Conservation (phyloP, 30 jellyfish, hydroid and myxozoan genomes). For the Kudoa iwatai region DNA sequence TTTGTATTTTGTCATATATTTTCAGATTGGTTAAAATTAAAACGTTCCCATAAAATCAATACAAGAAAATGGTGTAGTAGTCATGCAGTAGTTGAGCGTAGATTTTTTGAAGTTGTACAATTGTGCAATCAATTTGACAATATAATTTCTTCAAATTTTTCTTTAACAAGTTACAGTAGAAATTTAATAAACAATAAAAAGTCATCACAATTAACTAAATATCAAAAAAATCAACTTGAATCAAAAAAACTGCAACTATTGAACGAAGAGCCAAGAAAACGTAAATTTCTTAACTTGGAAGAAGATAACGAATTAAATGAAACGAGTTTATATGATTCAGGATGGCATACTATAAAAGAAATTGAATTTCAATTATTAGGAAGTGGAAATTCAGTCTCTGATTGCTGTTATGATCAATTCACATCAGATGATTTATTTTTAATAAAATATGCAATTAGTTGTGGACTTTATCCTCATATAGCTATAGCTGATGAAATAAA, state of each 20-base stretch:
- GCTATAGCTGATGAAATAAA: slow-evolving; percentile 69
- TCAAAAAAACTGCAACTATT: slow-evolving; percentile 5
- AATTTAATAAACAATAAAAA: too few relatives aligned
- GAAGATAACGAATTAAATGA: slow-evolving; percentile 39
- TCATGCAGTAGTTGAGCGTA: slow-evolving; percentile 50
- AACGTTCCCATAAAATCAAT: slow-evolving; percentile 14
- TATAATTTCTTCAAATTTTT: background rate
- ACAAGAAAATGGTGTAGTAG: slow-evolving; percentile 65
- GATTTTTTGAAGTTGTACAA: slow-evolving; percentile 57
- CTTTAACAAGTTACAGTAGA: background rate
- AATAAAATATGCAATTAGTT: slow-evolving; percentile 14
- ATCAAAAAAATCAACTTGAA: too few relatives aligned
- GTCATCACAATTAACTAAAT: too few relatives aligned
- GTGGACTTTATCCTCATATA: slow-evolving; percentile 32
- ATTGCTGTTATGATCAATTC: background rate
- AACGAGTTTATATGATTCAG: slow-evolving; percentile 10
- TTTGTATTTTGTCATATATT: too few relatives aligned
- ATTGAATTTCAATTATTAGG: background rate
- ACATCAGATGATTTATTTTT: slow-evolving; percentile 14
- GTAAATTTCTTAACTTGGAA: slow-evolving; percentile 25
- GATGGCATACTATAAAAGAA: slow-evolving; percentile 4
- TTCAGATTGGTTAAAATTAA: slow-evolving; percentile 46
- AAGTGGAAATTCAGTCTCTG: background rate
- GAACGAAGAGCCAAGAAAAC: slow-evolving; percentile 12
- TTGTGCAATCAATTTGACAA: slow-evolving; percentile 38